Percentiles rank a stretch among this genome's conserved stretches.
phyloP scores from a whole-genome alignment of 1,140 invertebrate genomes.

The Diorhabda sublineata region DNA sequence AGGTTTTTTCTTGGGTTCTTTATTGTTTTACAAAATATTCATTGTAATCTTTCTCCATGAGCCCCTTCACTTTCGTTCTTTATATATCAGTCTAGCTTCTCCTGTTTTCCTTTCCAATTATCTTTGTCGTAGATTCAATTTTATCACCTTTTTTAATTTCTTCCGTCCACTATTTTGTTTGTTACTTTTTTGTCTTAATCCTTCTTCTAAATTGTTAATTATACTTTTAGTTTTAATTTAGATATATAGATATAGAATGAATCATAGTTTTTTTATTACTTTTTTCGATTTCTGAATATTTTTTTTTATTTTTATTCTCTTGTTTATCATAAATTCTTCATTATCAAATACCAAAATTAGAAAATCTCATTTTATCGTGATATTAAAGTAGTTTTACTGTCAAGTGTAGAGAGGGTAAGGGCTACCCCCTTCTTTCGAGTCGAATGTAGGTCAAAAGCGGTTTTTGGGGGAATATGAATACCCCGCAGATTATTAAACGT shows the following conservation, averaged over 20 bases:
- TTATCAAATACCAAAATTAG: background rate
- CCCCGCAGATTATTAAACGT: conserved; percentile 12
- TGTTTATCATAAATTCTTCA: background rate
- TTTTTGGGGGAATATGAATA: conserved; percentile 15
- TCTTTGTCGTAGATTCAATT: too few species aligned
- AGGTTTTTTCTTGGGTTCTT: too few species aligned
- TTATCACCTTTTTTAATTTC: too few species aligned
- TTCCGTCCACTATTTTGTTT: too few species aligned
- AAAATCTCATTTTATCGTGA: background rate
- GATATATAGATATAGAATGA: background rate
- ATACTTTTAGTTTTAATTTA: background rate
- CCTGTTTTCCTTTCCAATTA: too few species aligned
- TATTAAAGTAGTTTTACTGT: background rate
- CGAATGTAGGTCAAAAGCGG: conserved; percentile 9
- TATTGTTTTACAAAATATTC: too few species aligned
- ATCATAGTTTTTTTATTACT: background rate
- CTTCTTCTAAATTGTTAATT: background rate
- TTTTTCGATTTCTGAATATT: background rate
- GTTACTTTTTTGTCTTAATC: too few species aligned
- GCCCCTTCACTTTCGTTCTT: too few species aligned
- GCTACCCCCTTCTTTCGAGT: conserved; percentile 8
- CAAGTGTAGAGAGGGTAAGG: conserved; percentile 12
- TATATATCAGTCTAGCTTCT: too few species aligned
- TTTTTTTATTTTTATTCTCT: background rate
- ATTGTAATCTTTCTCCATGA: too few species aligned